Evolutionary conservation across 2,888 invertebrate species (phyloP).

Genomic region (Sthenelais limicola): DNA sequence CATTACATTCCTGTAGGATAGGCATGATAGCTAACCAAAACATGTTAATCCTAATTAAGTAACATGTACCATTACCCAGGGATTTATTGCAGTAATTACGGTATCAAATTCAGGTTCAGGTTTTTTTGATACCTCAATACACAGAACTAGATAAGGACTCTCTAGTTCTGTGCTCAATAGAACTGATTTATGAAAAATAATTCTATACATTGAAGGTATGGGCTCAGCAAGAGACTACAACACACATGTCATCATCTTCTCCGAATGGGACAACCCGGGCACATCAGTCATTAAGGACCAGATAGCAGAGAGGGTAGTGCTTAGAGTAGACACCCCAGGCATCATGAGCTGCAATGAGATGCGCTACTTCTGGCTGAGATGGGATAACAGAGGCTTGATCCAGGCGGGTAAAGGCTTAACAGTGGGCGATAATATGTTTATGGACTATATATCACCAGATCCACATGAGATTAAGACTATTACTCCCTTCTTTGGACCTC

Average conservation of each 20-base stretch:
- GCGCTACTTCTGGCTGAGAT: constrained; percentile 7
- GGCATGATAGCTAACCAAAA: too few relatives aligned
- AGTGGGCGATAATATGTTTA: constrained; percentile 7
- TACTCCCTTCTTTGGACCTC: background rate
- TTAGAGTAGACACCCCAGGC: background rate
- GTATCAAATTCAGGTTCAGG: too few relatives aligned
- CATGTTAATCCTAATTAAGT: too few relatives aligned
- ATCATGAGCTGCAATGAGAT: constrained; percentile 13
- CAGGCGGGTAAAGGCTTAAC: constrained; percentile 3
- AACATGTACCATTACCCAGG: too few relatives aligned
- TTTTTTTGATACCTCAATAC: too few relatives aligned
- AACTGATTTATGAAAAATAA: too few relatives aligned
- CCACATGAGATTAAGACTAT: constrained; percentile 1
- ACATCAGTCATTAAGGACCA: constrained; percentile 10
- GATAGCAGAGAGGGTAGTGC: background rate
- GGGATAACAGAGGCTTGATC: background rate
- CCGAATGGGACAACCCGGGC: background rate
- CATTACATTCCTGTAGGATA: too few relatives aligned
- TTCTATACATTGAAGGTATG: too few relatives aligned
- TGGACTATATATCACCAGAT: background rate
- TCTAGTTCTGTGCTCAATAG: too few relatives aligned
- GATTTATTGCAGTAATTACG: too few relatives aligned
- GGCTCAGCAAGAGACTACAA: background rate
- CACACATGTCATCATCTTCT: constrained; percentile 14
- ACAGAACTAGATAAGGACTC: too few relatives aligned